Evolutionary conservation across 2,797 vertebrate species (phyloP).

Genomic region (Sebastiscus albofasciatus): DNA sequence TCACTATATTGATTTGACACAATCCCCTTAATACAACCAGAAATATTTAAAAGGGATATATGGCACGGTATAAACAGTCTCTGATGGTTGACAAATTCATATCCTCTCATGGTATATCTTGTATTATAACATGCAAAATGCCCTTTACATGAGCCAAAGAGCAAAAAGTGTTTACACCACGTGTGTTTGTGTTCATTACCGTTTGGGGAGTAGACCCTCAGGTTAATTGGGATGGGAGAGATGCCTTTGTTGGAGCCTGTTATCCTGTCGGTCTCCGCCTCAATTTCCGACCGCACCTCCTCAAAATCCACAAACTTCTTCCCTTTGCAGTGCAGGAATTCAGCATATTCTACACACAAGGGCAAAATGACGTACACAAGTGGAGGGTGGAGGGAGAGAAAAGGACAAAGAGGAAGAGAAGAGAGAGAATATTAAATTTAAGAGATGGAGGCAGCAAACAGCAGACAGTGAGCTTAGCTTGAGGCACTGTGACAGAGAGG

Average conservation of each 20-base stretch:
- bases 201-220: conserved; percentile 92
- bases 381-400: background rate
- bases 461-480: conserved; percentile 34
- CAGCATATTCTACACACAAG: conserved; percentile 89
- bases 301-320: conserved; percentile 98
- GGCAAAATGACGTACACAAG: background rate
- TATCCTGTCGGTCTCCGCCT: conserved; percentile 92
- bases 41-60: background rate
- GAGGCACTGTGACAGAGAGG: conserved; percentile 35
- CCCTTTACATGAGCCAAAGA: background rate
- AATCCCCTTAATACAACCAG: background rate
- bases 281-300: conserved; percentile 94
- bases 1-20: background rate
- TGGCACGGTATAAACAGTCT: background rate
- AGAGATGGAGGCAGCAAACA: conserved; percentile 42
- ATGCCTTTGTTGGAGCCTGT: conserved; percentile 98
- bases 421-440: conserved; percentile 51
- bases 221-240: conserved; percentile 93
- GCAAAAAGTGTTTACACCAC: background rate
- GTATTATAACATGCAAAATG: background rate
- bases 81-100: background rate
- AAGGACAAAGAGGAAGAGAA: background rate
- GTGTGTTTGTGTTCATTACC: conserved; percentile 79
- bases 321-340: conserved; percentile 97
- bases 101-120: background rate